Percentiles rank a stretch among this genome's conserved stretches.
phyloP scores from a whole-genome alignment of 2,797 vertebrate species.

The Gymnoscopelus braueri region DNA sequence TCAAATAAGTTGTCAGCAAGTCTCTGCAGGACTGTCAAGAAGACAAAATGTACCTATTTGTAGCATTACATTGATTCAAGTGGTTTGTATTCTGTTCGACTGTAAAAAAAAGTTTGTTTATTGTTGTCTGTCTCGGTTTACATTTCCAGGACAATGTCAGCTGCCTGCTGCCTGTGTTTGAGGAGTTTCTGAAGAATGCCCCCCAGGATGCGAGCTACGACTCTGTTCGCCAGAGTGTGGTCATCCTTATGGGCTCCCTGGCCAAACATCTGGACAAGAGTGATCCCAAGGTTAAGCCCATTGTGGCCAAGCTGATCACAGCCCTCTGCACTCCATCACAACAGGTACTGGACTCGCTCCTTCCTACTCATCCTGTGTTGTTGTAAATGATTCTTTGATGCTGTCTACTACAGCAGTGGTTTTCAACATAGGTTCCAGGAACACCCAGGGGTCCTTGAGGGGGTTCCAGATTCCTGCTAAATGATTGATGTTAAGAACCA shows the following conservation, averaged over 20 bases:
- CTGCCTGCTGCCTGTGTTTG: conserved; percentile 95
- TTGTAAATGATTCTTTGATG: too few relatives aligned
- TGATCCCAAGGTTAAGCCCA: conserved; percentile 98
- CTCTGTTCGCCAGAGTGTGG: conserved; percentile 96
- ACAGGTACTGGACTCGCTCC: conserved; percentile 82
- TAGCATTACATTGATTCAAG: too few relatives aligned
- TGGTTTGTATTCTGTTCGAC: too few relatives aligned
- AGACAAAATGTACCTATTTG: too few relatives aligned
- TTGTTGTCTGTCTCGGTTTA: too few relatives aligned
- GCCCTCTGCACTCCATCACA: conserved; percentile 97
- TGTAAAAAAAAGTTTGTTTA: too few relatives aligned
- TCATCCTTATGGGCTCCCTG: conserved; percentile 98
- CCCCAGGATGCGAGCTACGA: conserved; percentile 97
- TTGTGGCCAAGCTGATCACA: conserved; percentile 95
- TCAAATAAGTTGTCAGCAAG: neutral
- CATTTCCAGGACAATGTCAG: conserved; percentile 92
- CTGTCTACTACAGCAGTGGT: too few relatives aligned
- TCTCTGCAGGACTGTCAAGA: neutral
- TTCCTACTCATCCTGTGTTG: neutral
- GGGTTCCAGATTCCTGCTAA: too few relatives aligned
- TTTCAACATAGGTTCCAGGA: too few relatives aligned
- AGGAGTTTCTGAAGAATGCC: conserved; percentile 96
- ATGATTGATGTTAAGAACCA: too few relatives aligned
- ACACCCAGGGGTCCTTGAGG: too few relatives aligned
- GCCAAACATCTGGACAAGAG: conserved; percentile 98